Base-by-base conservation (phyloP, 2,113 vertebrate genomes). In the Salminus brasiliensis region DNA sequence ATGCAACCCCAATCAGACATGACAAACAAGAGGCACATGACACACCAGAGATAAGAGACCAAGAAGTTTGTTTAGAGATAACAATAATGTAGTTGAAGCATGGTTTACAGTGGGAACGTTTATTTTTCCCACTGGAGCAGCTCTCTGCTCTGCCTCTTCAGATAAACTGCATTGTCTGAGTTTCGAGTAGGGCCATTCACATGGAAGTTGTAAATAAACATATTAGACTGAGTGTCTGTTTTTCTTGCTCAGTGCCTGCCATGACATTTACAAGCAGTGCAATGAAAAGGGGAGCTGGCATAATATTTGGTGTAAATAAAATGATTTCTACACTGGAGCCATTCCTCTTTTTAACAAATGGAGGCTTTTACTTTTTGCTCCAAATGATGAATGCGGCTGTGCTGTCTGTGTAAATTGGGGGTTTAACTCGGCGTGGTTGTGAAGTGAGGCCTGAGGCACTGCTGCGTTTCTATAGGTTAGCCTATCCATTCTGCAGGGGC, bases 311-410 rank as follows among this genome's bases (percentile, higher is more conserved):
- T 65, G 34, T 16, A 57, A 71, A 72, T 81, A 63, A 45, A 77
- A 77, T 18, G 5, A 62, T 59, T 70, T 25, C 25, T 52, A 39
- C 34, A 63, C 3, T 1, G 18, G 12, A 30, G 72, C 25, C 57
- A 41, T 60, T 47, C 7, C 67, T 78, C 53, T 67, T 82, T 79
- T 67, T 41, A 78, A 57, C n/a, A 60, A 76, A 78, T 68, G 23
- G 53, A 30, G 36, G 55, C 36, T 74, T 27, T 69, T 57, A 8
- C 15, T 52, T 68, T 45, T 25, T 23, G 5, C 34, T 59, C 47
- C 29, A 12, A 39, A 76, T 76, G 43, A 71, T 72, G 27, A 75
- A 75, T 71, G 72, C 72, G 39, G 10, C 36, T 2, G n/a, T 57
- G 16, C 23, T 72, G 10, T 55, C 67, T 65, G 66, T 45, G 8